A percentile compares a stretch with the other conserved stretches of the same genome.
phyloP scores from a whole-genome alignment of 64 coral and sea anemone genomes.

The Catalaphyllia jardinei region DNA sequence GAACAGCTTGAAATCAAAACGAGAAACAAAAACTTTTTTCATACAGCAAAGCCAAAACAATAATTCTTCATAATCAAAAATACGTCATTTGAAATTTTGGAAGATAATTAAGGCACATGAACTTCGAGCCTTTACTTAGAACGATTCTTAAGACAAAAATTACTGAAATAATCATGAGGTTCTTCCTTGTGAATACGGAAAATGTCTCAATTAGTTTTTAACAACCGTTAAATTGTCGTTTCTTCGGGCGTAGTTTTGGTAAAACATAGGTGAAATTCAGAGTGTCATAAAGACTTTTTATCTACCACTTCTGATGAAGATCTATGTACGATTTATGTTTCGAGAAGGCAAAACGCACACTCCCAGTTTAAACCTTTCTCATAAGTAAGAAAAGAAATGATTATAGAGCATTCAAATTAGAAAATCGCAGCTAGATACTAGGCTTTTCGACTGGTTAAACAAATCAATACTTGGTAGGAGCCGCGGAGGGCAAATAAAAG shows the following conservation, averaged over 20 bases:
- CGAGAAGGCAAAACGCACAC: neutral
- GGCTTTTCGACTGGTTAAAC: conserved; percentile 29
- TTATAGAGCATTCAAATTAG: neutral
- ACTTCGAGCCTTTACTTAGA: neutral
- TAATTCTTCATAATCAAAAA: neutral
- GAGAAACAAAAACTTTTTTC: conserved; percentile 20
- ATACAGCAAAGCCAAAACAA: neutral
- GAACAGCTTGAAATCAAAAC: conserved; percentile 44
- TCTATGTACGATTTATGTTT: neutral
- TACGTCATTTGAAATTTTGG: neutral
- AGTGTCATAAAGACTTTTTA: neutral
- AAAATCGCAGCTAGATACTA: neutral
- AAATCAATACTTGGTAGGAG: conserved; percentile 7
- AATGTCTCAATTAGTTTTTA: conserved; percentile 13
- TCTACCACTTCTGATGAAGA: neutral
- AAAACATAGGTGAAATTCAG: neutral
- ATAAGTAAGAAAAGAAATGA: neutral
- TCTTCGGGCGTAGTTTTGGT: neutral
- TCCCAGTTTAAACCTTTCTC: neutral
- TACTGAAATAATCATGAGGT: neutral
- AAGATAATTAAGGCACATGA: neutral
- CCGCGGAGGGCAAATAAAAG: neutral
- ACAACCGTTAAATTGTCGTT: conserved; percentile 15
- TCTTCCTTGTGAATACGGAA: neutral
- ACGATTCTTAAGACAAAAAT: neutral